These are phyloP conservation scores for Spodoptera frugiperda DNA, from an alignment of 1,140 invertebrate genomes.

Conservation along the genomic window DNA sequence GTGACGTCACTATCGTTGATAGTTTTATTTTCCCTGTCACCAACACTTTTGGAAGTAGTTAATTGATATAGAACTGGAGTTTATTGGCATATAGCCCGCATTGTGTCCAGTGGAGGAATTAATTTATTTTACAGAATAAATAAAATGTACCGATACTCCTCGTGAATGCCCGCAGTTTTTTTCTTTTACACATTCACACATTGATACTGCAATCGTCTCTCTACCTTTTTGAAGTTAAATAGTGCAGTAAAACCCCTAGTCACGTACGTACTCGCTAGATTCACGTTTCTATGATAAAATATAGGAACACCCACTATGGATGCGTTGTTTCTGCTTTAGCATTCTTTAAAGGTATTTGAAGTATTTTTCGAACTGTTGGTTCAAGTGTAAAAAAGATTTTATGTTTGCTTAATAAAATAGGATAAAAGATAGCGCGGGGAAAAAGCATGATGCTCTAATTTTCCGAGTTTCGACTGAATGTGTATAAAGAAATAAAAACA, in stretches of 20 bases:
- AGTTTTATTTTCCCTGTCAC: background rate
- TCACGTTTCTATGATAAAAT: conserved; percentile 32
- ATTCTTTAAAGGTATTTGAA: background rate
- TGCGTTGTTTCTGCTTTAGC: conserved; percentile 22
- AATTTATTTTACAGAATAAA: conserved; percentile 1
- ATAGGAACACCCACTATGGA: conserved; percentile 19
- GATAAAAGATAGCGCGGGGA: no score
- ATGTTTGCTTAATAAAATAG: no score
- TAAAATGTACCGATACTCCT: background rate
- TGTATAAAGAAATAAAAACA: no score
- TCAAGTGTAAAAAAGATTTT: no score
- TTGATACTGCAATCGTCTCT: background rate
- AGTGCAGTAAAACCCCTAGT: conserved; percentile 28
- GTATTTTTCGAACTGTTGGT: no score
- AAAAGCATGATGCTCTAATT: no score
- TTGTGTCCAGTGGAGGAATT: background rate
- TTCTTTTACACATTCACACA: background rate
- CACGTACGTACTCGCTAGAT: conserved; percentile 35
- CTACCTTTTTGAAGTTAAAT: conserved; percentile 20
- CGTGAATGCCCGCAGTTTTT: background rate
- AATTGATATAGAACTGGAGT: conserved; percentile 2
- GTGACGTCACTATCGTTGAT: background rate
- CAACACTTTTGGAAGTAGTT: background rate
- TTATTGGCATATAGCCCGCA: background rate
- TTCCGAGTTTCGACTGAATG: no score